phyloP scores from a whole-genome alignment of 2,113 vertebrate species.

The Vimba vimba region DNA sequence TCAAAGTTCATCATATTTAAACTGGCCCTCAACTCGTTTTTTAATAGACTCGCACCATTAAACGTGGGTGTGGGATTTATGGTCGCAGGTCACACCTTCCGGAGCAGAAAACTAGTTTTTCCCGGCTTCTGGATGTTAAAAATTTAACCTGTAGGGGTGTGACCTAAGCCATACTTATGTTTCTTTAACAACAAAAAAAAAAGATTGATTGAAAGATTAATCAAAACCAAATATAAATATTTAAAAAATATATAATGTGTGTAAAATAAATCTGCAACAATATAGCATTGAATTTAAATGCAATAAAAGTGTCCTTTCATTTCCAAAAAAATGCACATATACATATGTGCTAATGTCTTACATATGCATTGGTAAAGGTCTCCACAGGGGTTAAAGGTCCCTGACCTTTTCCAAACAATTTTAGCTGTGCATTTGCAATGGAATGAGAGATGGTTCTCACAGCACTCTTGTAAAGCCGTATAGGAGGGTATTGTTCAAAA shows the following conservation, averaged over 20 bases:
- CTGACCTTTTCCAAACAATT: conserved; percentile 80
- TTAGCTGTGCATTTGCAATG: conserved; percentile 74
- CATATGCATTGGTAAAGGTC: conserved; percentile 79
- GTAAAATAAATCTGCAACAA: neutral
- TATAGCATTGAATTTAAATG: neutral
- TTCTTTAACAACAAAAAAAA: neutral
- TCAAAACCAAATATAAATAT: neutral
- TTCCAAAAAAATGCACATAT: conserved; percentile 64
- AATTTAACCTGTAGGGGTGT: neutral
- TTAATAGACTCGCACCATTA: conserved; percentile 37
- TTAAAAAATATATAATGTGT: neutral
- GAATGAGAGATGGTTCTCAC: conserved; percentile 71
- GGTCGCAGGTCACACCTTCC: conserved; percentile 24
- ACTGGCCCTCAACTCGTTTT: conserved; percentile 18
- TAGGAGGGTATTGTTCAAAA: conserved; percentile 62
- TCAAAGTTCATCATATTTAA: conserved; percentile 48
- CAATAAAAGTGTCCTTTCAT: conserved; percentile 41
- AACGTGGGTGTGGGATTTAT: conserved; percentile 42
- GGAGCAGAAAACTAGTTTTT: conserved; percentile 11
- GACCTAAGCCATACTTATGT: neutral
- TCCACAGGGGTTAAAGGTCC: conserved; percentile 73
- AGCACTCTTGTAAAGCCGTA: conserved; percentile 68
- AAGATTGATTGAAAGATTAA: neutral
- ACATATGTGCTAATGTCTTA: conserved; percentile 79
- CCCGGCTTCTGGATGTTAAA: neutral